Percentiles rank a stretch among this genome's conserved stretches.
Conservation (phyloP, 2,888 invertebrate species). For the Macrosiphum euphorbiae region DNA sequence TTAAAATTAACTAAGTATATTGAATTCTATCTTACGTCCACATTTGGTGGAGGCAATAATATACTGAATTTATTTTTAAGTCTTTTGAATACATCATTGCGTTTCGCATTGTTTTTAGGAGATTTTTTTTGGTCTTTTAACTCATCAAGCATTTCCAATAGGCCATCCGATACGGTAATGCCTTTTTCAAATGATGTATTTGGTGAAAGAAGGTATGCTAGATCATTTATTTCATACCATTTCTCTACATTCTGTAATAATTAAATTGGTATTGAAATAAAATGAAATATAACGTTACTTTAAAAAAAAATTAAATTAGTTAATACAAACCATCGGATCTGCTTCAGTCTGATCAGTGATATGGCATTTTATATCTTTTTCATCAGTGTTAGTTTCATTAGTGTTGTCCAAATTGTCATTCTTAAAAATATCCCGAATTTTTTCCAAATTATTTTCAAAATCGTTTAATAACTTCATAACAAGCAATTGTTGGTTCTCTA, state of each 20-base stretch:
- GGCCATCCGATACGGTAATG: neutral
- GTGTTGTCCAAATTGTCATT: neutral
- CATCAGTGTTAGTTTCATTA: neutral
- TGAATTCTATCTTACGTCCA: neutral
- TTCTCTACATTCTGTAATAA: neutral
- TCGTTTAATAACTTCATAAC: conserved; percentile 8
- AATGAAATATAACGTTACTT: neutral
- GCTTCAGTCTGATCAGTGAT: neutral
- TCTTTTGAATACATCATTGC: conserved; percentile 31
- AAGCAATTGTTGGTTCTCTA: neutral
- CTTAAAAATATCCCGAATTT: neutral
- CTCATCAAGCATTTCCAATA: conserved; percentile 7
- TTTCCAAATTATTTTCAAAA: conserved; percentile 40
- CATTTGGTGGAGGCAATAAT: conserved; percentile 26
- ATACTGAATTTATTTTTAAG: conserved; percentile 34
- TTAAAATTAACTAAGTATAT: neutral
- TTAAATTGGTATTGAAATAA: neutral
- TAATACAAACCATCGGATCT: neutral
- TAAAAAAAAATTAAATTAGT: neutral
- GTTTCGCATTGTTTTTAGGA: neutral
- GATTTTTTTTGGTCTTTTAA: neutral
- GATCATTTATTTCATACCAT: conserved; percentile 41
- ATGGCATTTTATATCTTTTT: neutral
- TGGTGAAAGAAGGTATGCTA: conserved; percentile 34
- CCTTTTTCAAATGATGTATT: conserved; percentile 27